These are phyloP conservation scores for Archocentrus centrarchus DNA, from an alignment of 2,113 vertebrate genomes.

Conservation along the genomic window DNA sequence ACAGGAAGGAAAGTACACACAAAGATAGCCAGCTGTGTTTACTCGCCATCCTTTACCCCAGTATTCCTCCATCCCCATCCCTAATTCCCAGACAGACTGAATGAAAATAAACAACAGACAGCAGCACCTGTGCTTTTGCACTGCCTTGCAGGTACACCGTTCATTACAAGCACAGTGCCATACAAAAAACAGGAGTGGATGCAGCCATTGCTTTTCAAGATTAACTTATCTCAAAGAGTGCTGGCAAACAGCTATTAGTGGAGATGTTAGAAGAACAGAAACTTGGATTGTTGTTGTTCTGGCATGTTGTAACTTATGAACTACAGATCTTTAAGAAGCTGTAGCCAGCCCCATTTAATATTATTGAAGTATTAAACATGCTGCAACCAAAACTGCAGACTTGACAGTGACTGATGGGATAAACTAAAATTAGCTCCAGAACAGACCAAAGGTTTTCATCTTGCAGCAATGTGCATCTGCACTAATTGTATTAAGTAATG, in stretches of 20 bases:
- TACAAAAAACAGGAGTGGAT: not conserved
- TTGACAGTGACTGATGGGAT: not conserved
- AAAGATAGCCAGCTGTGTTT: slow-evolving; percentile 71
- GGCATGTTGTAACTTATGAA: not conserved
- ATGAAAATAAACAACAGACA: slow-evolving; percentile 62
- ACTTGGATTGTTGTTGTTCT: not conserved
- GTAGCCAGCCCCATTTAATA: not conserved
- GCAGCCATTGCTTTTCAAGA: not conserved
- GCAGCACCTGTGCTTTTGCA: slow-evolving; percentile 38
- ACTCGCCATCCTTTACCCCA: slow-evolving; percentile 48
- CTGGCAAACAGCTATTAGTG: not conserved
- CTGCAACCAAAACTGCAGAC: slow-evolving; percentile 1
- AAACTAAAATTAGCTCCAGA: not conserved
- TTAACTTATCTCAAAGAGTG: not conserved
- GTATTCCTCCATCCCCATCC: slow-evolving; percentile 49
- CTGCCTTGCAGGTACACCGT: slow-evolving; percentile 18
- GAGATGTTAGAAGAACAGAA: not conserved
- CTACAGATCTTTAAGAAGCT: not conserved
- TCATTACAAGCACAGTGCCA: not conserved
- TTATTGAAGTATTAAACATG: not conserved
- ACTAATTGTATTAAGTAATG: not conserved
- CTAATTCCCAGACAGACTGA: slow-evolving; percentile 63
- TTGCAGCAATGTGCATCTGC: not conserved
- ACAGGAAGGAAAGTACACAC: slow-evolving; percentile 38
- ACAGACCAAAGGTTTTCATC: not conserved